Conservation (phyloP, 1,140 invertebrate genomes). For the Platyscapa corneri region DNA sequence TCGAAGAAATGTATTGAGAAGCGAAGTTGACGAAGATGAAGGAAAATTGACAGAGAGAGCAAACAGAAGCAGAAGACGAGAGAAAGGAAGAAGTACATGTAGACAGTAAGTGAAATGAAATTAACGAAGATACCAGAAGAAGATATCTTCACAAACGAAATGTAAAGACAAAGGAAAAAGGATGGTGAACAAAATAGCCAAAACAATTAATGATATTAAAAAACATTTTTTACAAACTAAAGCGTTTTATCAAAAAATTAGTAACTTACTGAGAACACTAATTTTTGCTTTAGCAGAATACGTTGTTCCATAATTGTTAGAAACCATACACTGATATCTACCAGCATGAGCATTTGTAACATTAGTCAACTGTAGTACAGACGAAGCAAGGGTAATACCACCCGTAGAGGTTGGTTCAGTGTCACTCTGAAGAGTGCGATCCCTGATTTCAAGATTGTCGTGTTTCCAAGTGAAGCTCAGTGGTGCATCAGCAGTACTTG, state of each 20-base stretch:
- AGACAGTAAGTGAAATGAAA: too few species aligned
- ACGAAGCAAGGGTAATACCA: constrained; percentile 78
- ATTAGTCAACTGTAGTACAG: constrained; percentile 82
- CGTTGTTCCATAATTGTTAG: constrained; percentile 90
- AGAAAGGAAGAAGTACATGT: too few species aligned
- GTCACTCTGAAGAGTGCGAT: constrained; percentile 63
- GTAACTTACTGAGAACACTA: constrained; percentile 83
- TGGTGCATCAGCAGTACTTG: constrained; percentile 77
- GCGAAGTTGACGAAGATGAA: too few species aligned
- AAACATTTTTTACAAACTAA: background rate
- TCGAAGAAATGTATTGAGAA: too few species aligned
- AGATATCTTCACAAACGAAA: too few species aligned
- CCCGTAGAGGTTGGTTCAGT: constrained; percentile 64
- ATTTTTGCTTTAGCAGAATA: constrained; percentile 92
- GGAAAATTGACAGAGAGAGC: too few species aligned
- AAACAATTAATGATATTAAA: too few species aligned
- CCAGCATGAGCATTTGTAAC: constrained; percentile 87
- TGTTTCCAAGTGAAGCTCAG: constrained; percentile 90
- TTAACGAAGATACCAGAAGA: too few species aligned
- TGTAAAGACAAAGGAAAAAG: too few species aligned
- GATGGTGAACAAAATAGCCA: too few species aligned
- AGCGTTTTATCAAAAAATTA: background rate
- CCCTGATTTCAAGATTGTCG: constrained; percentile 85
- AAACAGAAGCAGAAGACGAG: too few species aligned
- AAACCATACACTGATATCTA: constrained; percentile 93